Conservation (phyloP, 2,888 invertebrate genomes). For the Andricus curvator region DNA sequence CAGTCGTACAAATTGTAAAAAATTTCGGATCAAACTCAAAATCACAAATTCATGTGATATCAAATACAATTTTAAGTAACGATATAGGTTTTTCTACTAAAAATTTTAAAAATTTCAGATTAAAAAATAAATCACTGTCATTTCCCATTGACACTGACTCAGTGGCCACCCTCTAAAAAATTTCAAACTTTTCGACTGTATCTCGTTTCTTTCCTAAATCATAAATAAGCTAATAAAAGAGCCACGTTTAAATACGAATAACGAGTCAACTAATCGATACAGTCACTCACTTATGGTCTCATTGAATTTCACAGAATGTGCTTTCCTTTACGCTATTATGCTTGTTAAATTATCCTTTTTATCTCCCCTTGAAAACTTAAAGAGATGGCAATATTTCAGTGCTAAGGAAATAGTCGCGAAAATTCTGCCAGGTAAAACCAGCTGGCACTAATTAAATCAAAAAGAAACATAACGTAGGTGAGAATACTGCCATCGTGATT, state of each 20-base stretch:
- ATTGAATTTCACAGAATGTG: constrained; percentile 25
- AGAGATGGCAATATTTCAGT: constrained; percentile 39
- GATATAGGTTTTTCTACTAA: no score
- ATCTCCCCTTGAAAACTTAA: constrained; percentile 5
- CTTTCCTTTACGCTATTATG: constrained; percentile 8
- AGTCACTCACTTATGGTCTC: constrained; percentile 43
- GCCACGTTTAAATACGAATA: background rate
- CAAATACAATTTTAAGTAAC: no score
- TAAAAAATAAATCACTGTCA: no score
- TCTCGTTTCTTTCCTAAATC: background rate
- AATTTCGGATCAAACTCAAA: no score
- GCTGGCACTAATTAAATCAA: background rate
- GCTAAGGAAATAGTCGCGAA: constrained; percentile 28
- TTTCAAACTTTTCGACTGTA: constrained; percentile 42
- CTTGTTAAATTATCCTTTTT: constrained; percentile 26
- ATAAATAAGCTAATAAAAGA: background rate
- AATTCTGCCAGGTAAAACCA: constrained; percentile 6
- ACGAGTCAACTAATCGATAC: constrained; percentile 57
- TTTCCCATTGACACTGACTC: no score
- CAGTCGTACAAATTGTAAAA: no score
- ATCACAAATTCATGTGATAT: no score
- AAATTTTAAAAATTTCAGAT: no score
- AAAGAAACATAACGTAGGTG: constrained; percentile 42
- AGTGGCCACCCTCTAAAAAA: constrained; percentile 37
- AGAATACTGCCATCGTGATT: constrained; percentile 38